Evolutionary conservation across 2,797 vertebrate species (phyloP).

Genomic region (Podarcis lilfordi): DNA sequence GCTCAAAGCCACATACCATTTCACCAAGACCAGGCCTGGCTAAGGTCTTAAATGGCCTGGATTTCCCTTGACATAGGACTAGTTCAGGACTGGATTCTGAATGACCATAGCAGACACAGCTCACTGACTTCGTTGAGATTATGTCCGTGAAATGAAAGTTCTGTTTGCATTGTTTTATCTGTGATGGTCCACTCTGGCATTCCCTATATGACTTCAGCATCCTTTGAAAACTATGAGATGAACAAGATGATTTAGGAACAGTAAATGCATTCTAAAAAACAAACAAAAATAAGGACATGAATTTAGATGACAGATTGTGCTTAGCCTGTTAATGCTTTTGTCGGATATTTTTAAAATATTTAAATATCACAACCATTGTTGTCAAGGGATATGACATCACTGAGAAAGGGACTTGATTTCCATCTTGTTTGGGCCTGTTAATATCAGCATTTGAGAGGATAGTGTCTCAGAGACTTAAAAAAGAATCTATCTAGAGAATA

Average conservation of each 20-base stretch:
- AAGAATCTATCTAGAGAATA: not conserved
- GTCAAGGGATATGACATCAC: conserved; percentile 35
- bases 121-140: not conserved
- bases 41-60: too few species aligned
- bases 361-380: conserved; percentile 21
- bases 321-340: conserved; percentile 19
- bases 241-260: not conserved
- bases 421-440: not conserved
- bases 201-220: not conserved
- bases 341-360: conserved; percentile 37
- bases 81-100: not conserved
- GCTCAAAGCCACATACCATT: not conserved
- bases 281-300: conserved; percentile 9
- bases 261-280: conserved; percentile 21
- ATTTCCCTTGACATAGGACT: not conserved
- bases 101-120: not conserved
- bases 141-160: not conserved
- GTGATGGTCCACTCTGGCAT: too few species aligned
- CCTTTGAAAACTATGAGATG: conserved; percentile 1
- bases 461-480: conserved; percentile 7
- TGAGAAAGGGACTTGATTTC: conserved; percentile 23
- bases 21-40: too few species aligned
- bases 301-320: conserved; percentile 12
- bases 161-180: not conserved
- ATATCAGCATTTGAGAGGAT: not conserved